phyloP scores from a whole-genome alignment of 1,140 invertebrate genomes.

The Hetaerina americana region DNA sequence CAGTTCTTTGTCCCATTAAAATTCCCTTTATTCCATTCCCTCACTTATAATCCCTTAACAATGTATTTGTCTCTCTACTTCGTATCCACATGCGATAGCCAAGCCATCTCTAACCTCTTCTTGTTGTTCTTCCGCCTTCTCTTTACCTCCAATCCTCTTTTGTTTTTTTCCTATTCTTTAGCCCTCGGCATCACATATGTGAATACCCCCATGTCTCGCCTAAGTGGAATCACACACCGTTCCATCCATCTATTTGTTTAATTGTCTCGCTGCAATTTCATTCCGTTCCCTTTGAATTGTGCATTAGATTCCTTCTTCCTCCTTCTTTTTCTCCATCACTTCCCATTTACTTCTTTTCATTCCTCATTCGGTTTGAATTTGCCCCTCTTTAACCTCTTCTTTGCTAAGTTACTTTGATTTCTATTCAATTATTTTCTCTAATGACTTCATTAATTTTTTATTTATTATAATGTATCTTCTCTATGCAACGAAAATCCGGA shows the following conservation, averaged over 20 bases:
- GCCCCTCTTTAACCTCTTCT: background rate
- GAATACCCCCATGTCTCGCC: too few species aligned
- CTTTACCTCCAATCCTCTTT: background rate
- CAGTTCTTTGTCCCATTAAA: background rate
- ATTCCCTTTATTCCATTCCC: background rate
- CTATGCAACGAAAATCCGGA: too few species aligned
- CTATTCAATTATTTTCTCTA: too few species aligned
- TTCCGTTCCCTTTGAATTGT: too few species aligned
- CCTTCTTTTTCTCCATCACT: background rate
- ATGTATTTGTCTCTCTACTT: background rate
- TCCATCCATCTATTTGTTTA: too few species aligned
- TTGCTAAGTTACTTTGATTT: too few species aligned
- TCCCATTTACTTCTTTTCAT: background rate
- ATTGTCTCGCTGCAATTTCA: too few species aligned
- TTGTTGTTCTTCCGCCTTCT: background rate
- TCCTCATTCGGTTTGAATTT: background rate
- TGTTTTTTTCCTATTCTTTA: background rate
- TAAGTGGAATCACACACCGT: too few species aligned
- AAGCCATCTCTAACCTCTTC: background rate
- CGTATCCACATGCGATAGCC: background rate
- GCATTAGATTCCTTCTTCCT: too few species aligned
- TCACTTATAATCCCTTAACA: background rate
- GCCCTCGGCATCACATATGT: background rate
- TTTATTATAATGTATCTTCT: too few species aligned
- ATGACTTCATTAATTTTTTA: too few species aligned